Evolutionary conservation across 2,113 vertebrate genomes (phyloP).

Genomic region (Cyphomyrus plagiostoma): DNA sequence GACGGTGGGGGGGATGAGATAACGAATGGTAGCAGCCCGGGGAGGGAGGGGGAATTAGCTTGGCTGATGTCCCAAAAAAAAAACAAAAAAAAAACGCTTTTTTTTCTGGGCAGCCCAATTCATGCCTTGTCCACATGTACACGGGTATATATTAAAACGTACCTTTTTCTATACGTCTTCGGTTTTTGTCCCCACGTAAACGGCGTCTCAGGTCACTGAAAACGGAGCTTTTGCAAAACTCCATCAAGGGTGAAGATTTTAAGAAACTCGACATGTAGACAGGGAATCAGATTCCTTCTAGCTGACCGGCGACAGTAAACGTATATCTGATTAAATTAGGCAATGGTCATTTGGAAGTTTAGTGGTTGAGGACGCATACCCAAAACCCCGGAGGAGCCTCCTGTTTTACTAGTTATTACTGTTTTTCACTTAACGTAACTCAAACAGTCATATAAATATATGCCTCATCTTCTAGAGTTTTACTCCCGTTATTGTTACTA

Average conservation of each 20-base stretch:
- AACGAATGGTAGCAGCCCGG: not conserved
- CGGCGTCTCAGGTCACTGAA: too few relatives aligned
- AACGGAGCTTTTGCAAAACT: too few relatives aligned
- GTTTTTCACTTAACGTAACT: not conserved
- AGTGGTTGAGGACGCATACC: not conserved
- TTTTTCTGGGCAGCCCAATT: not conserved
- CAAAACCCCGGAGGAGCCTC: not conserved
- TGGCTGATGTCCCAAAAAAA: not conserved
- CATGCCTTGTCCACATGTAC: not conserved
- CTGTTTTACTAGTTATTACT: not conserved
- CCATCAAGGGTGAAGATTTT: too few relatives aligned
- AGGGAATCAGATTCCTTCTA: not conserved
- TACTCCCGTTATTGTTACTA: not conserved
- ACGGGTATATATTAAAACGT: too few relatives aligned
- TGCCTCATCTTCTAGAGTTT: not conserved
- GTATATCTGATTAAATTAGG: not conserved
- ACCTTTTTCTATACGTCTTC: too few relatives aligned
- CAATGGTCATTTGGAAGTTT: not conserved
- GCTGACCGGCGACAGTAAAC: not conserved
- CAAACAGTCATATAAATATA: not conserved
- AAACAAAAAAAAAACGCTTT: not conserved
- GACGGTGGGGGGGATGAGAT: not conserved
- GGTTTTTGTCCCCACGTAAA: too few relatives aligned
- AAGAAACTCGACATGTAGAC: too few relatives aligned
- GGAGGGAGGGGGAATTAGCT: not conserved